Base-by-base conservation (phyloP, 1,140 invertebrate species). In the Apis cerana region DNA sequence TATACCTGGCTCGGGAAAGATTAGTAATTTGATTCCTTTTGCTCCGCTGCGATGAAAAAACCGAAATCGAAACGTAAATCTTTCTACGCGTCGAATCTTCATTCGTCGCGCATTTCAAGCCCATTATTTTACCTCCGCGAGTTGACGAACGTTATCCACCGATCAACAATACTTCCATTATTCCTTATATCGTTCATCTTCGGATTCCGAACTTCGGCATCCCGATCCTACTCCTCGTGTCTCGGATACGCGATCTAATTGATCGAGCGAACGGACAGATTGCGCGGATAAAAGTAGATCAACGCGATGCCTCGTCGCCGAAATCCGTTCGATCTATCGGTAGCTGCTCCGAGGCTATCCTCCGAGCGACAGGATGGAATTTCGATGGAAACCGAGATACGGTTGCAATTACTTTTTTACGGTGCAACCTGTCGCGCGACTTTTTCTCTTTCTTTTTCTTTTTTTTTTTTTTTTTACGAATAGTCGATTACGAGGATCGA, bases 401-500 rank as follows among this genome's bases (percentile, higher is more conserved):
- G 33, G 64, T 76, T 33, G 80, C 80, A 82, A 82, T 82, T 82
- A 82, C 72, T 76, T 82, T 76, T 82, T 82, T 76, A 15, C 23
- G 10, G 4, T 1, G 13, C 23, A 61, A 64, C 21, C 27, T 19
- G 72, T 62, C 80, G 48, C 64, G 17, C 4, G 43, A 7, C 50
- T 12, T 76, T 81, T 80, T 80, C 65, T 54, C 13, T 13, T 52
- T 13, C 1, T 12, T 76, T 81, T 80, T 80, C 65, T 15, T 12
- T 27, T 27, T 27, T 27, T 27, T 27, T 27, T 1, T 33, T 1
- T 80, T 80, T 82, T 76, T 82, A 48, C 48, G 0, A 56, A 17
- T 27, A 4, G n/a, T 19, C 5, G 19, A 33, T 33, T 15, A 1
- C 4, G 70, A n/a, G 54, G 23, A 69, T 82, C 64, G 54, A 48